phyloP scores from a whole-genome alignment of 2,113 vertebrate genomes.

The Anarhynchus alexandrinus region DNA sequence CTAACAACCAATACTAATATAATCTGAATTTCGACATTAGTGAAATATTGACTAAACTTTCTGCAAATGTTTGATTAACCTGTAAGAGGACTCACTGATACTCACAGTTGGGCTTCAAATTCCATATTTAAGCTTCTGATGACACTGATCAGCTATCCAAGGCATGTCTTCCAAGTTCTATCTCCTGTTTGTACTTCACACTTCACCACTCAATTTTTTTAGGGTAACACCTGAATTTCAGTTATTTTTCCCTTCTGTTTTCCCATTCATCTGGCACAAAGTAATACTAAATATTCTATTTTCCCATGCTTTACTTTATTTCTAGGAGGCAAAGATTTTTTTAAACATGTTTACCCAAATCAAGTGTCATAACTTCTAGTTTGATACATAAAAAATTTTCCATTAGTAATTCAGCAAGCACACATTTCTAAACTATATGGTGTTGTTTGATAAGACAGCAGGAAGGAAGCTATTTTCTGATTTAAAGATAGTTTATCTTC shows the following conservation, averaged over 20 bases:
- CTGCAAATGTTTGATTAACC: neutral
- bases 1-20: neutral
- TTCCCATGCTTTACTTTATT: neutral
- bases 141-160: neutral
- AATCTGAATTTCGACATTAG: neutral
- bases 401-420: constrained; percentile 1
- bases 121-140: neutral
- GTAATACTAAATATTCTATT: neutral
- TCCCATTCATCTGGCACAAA: neutral
- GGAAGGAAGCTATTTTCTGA: constrained; percentile 38
- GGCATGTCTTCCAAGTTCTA: neutral
- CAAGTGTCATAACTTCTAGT: neutral
- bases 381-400: neutral
- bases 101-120: neutral
- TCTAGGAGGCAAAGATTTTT: neutral
- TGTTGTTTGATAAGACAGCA: constrained; percentile 2
- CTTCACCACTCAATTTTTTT: neutral
- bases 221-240: neutral
- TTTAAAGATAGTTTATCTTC: constrained; percentile 32
- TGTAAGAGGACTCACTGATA: neutral
- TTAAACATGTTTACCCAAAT: neutral
- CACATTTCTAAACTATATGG: neutral
- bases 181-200: neutral
- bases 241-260: neutral
- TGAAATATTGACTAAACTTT: neutral